Percentiles rank a stretch among this genome's conserved stretches.
phyloP scores from a whole-genome alignment of 2,113 vertebrate species.

The Tricholaema leucomelas region DNA sequence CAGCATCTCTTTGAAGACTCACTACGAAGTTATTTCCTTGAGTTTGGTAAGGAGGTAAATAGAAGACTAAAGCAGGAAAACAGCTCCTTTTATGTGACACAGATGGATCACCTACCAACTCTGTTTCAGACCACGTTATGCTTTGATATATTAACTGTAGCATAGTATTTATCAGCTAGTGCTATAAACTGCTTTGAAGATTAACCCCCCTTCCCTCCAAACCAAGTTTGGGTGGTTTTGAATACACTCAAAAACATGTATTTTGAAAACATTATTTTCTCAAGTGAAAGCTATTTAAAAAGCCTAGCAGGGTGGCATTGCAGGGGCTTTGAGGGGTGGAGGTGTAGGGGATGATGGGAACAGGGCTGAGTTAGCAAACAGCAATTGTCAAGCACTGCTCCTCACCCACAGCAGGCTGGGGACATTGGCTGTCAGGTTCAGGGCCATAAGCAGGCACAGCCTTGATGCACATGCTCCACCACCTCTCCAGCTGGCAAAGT shows the following conservation, averaged over 20 bases:
- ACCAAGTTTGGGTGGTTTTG: not conserved
- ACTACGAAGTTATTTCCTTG: not conserved
- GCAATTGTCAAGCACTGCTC: not conserved
- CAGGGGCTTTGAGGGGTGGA: not conserved
- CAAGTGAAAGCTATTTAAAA: not conserved
- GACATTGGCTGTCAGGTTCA: not conserved
- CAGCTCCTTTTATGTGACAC: constrained; percentile 12
- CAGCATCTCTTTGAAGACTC: not conserved
- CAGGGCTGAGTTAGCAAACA: not conserved
- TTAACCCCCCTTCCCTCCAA: not conserved
- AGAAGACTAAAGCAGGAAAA: not conserved
- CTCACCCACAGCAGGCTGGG: not conserved
- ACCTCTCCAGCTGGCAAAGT: not conserved
- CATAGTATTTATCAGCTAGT: constrained; percentile 31
- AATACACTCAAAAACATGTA: not conserved
- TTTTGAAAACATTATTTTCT: not conserved
- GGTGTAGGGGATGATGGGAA: not conserved
- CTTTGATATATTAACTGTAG: constrained; percentile 58
- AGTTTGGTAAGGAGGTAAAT: not conserved
- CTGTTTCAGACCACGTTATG: constrained; percentile 4
- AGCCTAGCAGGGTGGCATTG: not conserved
- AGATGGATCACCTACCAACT: constrained; percentile 31
- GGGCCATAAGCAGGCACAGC: not conserved
- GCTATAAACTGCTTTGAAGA: constrained; percentile 56
- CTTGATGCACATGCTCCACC: not conserved